phyloP scores from a whole-genome alignment of 2,113 vertebrate genomes.

The Lagenorhynchus albirostris region DNA sequence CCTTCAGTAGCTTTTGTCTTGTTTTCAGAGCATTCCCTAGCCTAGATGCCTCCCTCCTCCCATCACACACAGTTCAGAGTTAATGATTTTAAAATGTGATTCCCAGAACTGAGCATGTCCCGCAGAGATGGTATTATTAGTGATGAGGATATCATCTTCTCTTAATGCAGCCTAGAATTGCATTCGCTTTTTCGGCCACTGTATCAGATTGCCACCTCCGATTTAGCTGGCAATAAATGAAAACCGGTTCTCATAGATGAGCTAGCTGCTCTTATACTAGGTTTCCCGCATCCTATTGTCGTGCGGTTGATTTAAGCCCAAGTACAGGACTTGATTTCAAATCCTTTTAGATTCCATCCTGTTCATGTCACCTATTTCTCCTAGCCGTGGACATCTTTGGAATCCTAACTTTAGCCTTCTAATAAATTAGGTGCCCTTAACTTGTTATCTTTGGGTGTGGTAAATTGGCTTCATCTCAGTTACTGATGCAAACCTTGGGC shows the following conservation, averaged over 20 bases:
- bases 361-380: not conserved
- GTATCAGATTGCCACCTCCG: not conserved
- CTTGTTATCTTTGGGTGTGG: not conserved
- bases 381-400: not conserved
- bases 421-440: not conserved
- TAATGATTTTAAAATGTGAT: conserved; percentile 22
- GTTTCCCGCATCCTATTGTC: not conserved
- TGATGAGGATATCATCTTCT: not conserved
- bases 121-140: not conserved
- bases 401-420: not conserved
- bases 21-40: conserved; percentile 8
- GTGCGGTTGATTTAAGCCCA: not conserved
- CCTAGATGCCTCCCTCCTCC: not conserved
- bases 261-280: not conserved
- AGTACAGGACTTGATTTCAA: not conserved
- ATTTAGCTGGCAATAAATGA: not conserved
- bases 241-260: not conserved
- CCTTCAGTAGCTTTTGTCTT: not conserved
- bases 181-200: not conserved
- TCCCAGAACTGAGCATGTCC: not conserved
- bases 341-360: not conserved
- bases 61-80: not conserved
- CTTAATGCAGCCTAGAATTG: not conserved
- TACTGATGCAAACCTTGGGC: not conserved
- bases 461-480: not conserved